Evolutionary conservation across 2,113 vertebrate species (phyloP).

Genomic region (Noctilio leporinus): DNA sequence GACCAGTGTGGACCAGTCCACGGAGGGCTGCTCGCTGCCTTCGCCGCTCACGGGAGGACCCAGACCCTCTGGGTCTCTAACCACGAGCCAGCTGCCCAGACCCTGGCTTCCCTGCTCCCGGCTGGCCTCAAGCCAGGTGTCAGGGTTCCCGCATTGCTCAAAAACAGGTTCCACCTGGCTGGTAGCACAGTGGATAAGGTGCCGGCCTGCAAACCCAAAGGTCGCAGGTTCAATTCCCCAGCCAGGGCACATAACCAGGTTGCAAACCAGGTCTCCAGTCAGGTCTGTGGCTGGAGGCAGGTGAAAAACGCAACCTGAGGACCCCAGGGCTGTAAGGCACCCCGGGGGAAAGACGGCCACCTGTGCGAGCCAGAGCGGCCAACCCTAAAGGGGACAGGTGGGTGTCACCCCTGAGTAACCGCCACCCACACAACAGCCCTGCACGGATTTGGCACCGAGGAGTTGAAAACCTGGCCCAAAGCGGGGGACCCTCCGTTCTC

Average conservation of each 20-base stretch:
- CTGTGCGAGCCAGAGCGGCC: background rate
- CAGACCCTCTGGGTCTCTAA: background rate
- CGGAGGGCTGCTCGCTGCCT: fast-evolving
- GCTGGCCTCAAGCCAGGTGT: background rate
- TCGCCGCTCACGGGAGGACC: background rate
- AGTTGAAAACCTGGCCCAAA: background rate
- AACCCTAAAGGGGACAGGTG: background rate
- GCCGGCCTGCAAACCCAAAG: no score
- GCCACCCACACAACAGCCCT: background rate
- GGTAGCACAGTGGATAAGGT: no score
- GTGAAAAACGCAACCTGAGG: no score
- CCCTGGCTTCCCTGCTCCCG: background rate
- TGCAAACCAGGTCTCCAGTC: no score
- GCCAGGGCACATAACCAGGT: no score
- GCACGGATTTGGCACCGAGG: background rate
- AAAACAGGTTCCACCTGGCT: background rate
- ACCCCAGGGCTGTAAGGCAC: background rate
- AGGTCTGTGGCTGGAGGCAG: no score
- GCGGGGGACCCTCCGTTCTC: background rate
- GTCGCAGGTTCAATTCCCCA: no score
- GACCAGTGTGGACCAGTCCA: background rate
- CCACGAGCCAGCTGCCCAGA: background rate
- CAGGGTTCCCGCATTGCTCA: background rate
- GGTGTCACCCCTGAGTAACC: no score
- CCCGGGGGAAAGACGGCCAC: background rate